Conservation (phyloP, 2,113 vertebrate species). For the Nyctibius bracteatus region DNA sequence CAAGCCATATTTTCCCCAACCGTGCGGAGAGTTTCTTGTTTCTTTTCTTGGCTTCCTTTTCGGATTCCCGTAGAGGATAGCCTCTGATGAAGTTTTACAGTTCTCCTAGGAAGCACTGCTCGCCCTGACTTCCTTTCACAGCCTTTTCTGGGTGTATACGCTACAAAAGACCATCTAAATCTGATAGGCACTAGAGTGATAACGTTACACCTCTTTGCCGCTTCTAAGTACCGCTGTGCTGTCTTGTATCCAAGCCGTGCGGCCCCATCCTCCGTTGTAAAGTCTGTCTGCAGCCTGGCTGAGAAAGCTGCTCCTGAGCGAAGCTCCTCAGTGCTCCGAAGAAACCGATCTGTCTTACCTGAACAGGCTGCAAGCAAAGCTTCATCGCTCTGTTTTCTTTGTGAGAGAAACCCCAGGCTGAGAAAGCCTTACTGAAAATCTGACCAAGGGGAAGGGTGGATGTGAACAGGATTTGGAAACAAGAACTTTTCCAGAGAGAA, state of each 20-base stretch:
- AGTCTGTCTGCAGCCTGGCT: background rate
- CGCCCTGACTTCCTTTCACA: background rate
- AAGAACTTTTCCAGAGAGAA: background rate
- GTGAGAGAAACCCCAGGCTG: background rate
- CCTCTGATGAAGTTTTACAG: background rate
- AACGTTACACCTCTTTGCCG: background rate
- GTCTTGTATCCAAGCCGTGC: background rate
- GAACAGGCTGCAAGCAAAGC: background rate
- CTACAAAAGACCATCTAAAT: background rate
- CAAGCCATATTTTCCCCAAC: background rate
- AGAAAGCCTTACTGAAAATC: background rate
- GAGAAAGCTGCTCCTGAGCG: background rate
- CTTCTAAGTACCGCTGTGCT: background rate
- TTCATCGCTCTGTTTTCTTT: background rate
- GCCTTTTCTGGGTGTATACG: rapidly evolving
- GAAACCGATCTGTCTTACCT: background rate
- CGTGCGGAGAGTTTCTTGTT: background rate
- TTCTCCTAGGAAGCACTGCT: background rate
- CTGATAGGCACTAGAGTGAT: background rate
- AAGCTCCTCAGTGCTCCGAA: background rate
- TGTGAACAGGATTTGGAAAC: background rate
- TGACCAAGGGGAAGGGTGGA: background rate
- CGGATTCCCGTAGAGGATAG: background rate
- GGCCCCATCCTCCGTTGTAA: rapidly evolving
- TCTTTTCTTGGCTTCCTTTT: background rate